Evolutionary conservation across 2,888 invertebrate genomes (phyloP).

Genomic region (Cryptosula pallasiana): DNA sequence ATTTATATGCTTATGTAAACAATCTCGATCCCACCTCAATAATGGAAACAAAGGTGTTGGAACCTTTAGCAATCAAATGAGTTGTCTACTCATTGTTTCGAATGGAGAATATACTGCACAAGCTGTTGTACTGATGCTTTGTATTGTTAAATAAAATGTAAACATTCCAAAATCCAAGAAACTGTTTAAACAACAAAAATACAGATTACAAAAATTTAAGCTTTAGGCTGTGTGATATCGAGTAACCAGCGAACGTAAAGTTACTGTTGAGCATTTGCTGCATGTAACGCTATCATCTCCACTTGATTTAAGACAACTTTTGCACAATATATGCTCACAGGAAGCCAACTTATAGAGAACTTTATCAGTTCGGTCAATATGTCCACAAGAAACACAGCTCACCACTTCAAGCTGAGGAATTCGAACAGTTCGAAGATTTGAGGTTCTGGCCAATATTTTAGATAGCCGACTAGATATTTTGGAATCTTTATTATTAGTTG

Average conservation of each 20-base stretch:
- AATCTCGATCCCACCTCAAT: too few species aligned
- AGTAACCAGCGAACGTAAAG: background rate
- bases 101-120: too few species aligned
- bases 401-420: too few species aligned
- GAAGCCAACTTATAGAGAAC: background rate
- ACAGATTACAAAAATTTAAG: too few species aligned
- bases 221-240: background rate
- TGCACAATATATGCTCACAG: background rate
- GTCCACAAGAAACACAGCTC: background rate
- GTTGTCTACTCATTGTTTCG: too few species aligned
- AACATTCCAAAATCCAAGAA: too few species aligned
- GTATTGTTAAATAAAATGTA: too few species aligned
- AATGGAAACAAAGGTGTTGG: too few species aligned
- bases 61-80: too few species aligned
- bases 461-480: background rate
- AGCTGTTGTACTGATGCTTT: too few species aligned
- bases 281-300: background rate
- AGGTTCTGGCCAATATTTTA: background rate
- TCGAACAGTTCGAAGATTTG: background rate
- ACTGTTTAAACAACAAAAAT: too few species aligned
- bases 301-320: background rate
- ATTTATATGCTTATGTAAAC: too few species aligned
- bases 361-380: background rate
- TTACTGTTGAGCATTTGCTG: background rate
- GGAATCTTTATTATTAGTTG: background rate